These are phyloP conservation scores for Strigamia crassipes DNA, from an alignment of 2,888 invertebrate genomes.

Conservation along the genomic window DNA sequence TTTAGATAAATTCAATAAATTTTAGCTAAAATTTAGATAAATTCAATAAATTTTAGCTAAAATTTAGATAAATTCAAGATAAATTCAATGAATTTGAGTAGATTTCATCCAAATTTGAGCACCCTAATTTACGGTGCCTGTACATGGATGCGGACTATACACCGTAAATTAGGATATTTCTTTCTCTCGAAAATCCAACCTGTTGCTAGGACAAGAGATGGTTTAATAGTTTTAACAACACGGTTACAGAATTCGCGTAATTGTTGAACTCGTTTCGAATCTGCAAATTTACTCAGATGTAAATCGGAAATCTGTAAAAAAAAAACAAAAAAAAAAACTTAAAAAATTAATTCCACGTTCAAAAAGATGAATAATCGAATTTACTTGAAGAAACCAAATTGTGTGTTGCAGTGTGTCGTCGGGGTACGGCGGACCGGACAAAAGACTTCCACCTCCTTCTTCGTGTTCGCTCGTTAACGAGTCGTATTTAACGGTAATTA, in stretches of 20 bases:
- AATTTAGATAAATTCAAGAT: no score
- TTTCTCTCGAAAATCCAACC: conserved; percentile 64
- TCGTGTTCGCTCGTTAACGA: conserved; percentile 56
- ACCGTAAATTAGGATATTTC: no score
- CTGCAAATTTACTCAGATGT: conserved; percentile 83
- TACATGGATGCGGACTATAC: no score
- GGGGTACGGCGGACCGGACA: conserved; percentile 44
- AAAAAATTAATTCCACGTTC: background rate
- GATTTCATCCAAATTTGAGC: no score
- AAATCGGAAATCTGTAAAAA: conserved; percentile 79
- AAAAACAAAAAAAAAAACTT: conserved; percentile 43
- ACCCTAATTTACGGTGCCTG: no score
- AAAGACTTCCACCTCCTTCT: conserved; percentile 41
- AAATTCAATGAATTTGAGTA: no score
- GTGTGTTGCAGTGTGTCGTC: conserved; percentile 43
- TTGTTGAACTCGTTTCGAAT: conserved; percentile 73
- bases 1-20: no score
- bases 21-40: no score
- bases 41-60: no score
- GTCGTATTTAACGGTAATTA: conserved; percentile 67
- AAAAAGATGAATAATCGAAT: no score
- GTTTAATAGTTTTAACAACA: conserved; percentile 74
- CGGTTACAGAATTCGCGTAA: conserved; percentile 78
- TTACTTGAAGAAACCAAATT: conserved; percentile 47
- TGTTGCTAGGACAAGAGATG: conserved; percentile 77